Percentiles rank a stretch among this genome's conserved stretches.
Conservation (phyloP, 37 sponge, comb jelly and placozoan genomes). For the Tethya wilhelma region DNA sequence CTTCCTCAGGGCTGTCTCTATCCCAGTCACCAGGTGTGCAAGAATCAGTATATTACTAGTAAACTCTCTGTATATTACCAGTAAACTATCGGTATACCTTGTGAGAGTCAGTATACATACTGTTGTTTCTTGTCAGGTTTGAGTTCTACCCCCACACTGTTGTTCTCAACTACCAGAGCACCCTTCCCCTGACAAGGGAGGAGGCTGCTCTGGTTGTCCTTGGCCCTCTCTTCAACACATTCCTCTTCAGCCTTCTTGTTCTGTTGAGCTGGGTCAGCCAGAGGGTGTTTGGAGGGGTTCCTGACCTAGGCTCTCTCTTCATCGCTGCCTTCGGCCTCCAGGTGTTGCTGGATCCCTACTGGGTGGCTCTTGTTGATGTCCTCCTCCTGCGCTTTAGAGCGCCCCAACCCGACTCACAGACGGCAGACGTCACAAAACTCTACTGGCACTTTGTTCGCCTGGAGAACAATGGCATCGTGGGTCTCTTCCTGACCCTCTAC, state of each 20-base stretch:
- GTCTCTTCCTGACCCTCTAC: background rate
- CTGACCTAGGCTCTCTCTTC: conserved; percentile 5
- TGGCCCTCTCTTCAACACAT: conserved; percentile 10
- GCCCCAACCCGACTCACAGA: background rate
- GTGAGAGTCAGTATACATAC: too few species aligned
- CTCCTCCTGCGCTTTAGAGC: background rate
- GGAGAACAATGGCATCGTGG: background rate
- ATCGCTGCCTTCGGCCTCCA: background rate
- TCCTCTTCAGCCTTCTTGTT: conserved; percentile 11
- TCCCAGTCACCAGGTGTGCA: conserved; percentile 2
- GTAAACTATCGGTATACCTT: too few species aligned
- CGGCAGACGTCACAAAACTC: conserved; percentile 2
- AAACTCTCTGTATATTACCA: too few species aligned
- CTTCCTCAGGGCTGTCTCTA: background rate
- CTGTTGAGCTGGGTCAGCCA: background rate
- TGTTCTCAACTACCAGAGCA: conserved; percentile 12
- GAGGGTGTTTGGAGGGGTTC: background rate
- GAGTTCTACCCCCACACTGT: conserved; percentile 17
- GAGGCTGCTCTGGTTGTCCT: conserved; percentile 1
- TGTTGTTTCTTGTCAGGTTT: too few species aligned
- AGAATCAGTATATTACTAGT: too few species aligned
- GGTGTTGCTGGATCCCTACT: background rate
- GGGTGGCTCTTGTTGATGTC: background rate
- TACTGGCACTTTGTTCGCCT: conserved; percentile 4
- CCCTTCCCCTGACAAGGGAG: conserved; percentile 3